Conservation (phyloP, 2,888 invertebrate species). For the Protonemura montana region DNA sequence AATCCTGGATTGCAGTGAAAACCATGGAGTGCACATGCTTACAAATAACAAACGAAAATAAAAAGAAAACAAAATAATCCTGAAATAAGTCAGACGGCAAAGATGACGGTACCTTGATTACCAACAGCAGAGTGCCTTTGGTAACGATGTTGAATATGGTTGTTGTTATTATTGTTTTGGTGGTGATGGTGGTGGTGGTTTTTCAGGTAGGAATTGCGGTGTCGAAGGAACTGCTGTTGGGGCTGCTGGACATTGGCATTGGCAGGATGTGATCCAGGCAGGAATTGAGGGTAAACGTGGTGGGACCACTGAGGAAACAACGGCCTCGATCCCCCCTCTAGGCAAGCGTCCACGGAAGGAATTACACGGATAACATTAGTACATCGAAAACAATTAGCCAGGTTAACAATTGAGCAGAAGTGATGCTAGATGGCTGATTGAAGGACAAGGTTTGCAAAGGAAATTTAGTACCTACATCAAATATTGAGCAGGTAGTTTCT, state of each 20-base stretch:
- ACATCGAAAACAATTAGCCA: not conserved
- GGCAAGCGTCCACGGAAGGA: conserved; percentile 22
- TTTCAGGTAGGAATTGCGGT: conserved; percentile 62
- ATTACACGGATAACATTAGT: conserved; percentile 21
- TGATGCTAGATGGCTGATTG: not conserved
- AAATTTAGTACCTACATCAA: not conserved
- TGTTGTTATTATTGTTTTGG: conserved; percentile 63
- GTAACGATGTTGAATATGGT: conserved; percentile 63
- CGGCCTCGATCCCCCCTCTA: conserved; percentile 71
- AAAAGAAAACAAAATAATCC: not conserved
- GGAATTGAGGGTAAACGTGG: conserved; percentile 93
- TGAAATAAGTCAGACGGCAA: conserved; percentile 45
- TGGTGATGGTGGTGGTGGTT: conserved; percentile 63
- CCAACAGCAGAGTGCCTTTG: conserved; percentile 68
- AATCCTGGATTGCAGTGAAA: not conserved
- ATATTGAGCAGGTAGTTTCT: not conserved
- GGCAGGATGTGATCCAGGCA: conserved; percentile 84
- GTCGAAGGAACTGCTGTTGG: conserved; percentile 63
- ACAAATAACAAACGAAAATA: not conserved
- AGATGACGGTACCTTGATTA: conserved; percentile 63
- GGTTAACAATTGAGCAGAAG: not conserved
- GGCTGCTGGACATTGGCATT: conserved; percentile 61
- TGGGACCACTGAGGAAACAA: conserved; percentile 95
- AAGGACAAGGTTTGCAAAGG: not conserved
- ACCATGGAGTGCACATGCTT: not conserved